These are phyloP conservation scores for Dryomyza anilis DNA, from an alignment of 2,888 invertebrate species.

Conservation along the genomic window DNA sequence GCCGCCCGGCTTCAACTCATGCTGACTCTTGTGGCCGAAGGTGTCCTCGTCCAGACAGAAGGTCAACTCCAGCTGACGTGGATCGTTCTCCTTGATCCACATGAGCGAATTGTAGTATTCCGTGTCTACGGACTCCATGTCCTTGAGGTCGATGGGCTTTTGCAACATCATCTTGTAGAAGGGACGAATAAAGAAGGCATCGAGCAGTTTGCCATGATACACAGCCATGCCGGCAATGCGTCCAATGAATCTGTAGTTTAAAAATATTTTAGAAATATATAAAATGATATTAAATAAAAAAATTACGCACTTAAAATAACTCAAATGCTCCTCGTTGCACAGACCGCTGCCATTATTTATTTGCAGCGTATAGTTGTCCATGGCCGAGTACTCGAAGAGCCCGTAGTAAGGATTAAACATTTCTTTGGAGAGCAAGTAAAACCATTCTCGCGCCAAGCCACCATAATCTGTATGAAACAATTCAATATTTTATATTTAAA, in stretches of 20 bases:
- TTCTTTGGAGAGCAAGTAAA: slow-evolving; percentile 97
- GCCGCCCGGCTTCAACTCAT: slow-evolving; percentile 89
- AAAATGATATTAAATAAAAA: background rate
- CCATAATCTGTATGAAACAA: slow-evolving; percentile 95
- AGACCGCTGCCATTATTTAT: slow-evolving; percentile 97
- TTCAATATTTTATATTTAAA: too few relatives aligned
- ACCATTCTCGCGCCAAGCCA: slow-evolving; percentile 96
- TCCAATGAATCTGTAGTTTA: slow-evolving; percentile 78
- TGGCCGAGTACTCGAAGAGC: slow-evolving; percentile 98
- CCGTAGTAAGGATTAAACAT: slow-evolving; percentile 99
- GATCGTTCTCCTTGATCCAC: slow-evolving; percentile 86
- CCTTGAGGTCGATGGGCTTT: slow-evolving; percentile 89
- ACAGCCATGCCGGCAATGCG: slow-evolving; percentile 99
- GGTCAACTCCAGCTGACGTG: slow-evolving; percentile 89
- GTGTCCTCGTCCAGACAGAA: slow-evolving; percentile 97
- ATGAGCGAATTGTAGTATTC: slow-evolving; percentile 98
- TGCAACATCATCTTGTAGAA: slow-evolving; percentile 99
- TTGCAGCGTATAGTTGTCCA: slow-evolving; percentile 99
- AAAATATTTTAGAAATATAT: background rate
- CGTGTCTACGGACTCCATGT: slow-evolving; percentile 99
- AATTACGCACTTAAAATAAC: slow-evolving; percentile 80
- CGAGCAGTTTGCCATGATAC: slow-evolving; percentile 96
- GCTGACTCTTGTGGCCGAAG: slow-evolving; percentile 91
- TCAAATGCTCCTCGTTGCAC: slow-evolving; percentile 96
- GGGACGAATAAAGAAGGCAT: slow-evolving; percentile 98